Base-by-base conservation (phyloP, 92 coral and sea anemone genomes). In the Desmophyllum pertusum region DNA sequence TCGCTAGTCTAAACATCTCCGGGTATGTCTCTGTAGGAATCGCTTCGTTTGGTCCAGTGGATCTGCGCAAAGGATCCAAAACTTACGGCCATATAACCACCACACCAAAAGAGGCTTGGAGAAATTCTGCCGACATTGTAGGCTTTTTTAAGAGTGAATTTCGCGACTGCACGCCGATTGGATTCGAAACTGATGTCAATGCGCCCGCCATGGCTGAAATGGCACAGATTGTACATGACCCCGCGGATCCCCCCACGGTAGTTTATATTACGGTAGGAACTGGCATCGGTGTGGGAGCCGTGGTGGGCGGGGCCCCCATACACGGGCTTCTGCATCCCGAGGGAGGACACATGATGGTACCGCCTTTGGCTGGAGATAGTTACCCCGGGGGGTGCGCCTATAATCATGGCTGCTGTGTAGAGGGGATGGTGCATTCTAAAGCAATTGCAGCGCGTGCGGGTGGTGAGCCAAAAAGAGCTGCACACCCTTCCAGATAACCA, bases 261-360 rank as follows among this genome's bases (percentile, higher is more conserved):
- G 95, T 59, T 23, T 95, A 94, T 75, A 84, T 95, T 53, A 95
- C 98, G 0, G 94, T 94, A 4, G 98, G 98, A 30, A 95, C 98
- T 18, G 98, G 98, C 1, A 93, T 95, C 23, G 98, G 98, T 27
- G 94, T 95, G 15, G 98, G 98, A 36, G 92, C 86, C 19, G 87
- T 86, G 46, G 90, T 94, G 3, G 79, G 89, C 48, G 98, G 98
- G 6, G n/a, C 77, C 36, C 98, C 98, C 29, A 78, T 95, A 25
- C 98, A 95, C 75, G 98, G 98, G 41, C 87, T 95, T 40, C 74
- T 95, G 73, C 98, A 95, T 91, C 98, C 98, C 13, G 98, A 95
- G 66, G 98, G 92, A 4, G 98, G 96, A 10, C 98, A 95, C 76
- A 93, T 94, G 83, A 66, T 94, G 51, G 93, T 95, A 15, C 94